phyloP scores from a whole-genome alignment of 2,113 vertebrate genomes.

The Calonectris borealis region DNA sequence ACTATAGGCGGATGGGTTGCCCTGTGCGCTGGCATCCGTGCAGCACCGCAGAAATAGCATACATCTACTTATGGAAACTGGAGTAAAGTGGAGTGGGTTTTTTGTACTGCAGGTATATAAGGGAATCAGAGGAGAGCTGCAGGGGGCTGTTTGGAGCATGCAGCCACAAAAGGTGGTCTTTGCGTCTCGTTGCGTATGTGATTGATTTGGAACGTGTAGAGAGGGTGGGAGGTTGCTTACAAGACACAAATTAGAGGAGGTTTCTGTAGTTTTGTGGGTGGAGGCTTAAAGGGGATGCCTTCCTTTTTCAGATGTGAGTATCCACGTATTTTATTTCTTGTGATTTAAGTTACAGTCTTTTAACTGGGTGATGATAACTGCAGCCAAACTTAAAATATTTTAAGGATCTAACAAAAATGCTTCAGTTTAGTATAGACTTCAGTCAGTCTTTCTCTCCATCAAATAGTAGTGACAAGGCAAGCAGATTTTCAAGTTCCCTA shows the following conservation, averaged over 20 bases:
- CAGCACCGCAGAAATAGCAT: slow-evolving; percentile 44
- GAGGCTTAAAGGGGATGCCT: slow-evolving; percentile 34
- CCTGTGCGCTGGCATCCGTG: slow-evolving; percentile 34
- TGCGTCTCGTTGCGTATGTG: background rate
- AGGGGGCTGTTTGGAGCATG: background rate
- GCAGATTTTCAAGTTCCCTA: background rate
- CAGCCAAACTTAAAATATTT: background rate
- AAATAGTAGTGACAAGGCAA: background rate
- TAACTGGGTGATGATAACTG: background rate
- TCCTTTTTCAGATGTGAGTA: slow-evolving; percentile 4
- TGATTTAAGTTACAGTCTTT: background rate
- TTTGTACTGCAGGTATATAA: background rate
- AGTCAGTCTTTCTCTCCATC: background rate
- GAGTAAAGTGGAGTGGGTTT: background rate
- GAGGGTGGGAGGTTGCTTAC: slow-evolving; percentile 32
- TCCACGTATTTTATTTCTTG: background rate
- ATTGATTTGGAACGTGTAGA: background rate
- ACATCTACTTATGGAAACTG: slow-evolving; percentile 5
- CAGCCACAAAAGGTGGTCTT: background rate
- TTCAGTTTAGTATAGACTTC: background rate
- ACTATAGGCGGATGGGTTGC: slow-evolving; percentile 38
- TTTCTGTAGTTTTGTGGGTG: slow-evolving; percentile 27
- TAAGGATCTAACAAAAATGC: background rate
- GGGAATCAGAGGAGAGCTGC: background rate
- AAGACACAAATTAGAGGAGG: slow-evolving; percentile 14